These are phyloP conservation scores for Serranochromis macrocephalus DNA, from an alignment of 2,113 vertebrate genomes.

Conservation along the genomic window DNA sequence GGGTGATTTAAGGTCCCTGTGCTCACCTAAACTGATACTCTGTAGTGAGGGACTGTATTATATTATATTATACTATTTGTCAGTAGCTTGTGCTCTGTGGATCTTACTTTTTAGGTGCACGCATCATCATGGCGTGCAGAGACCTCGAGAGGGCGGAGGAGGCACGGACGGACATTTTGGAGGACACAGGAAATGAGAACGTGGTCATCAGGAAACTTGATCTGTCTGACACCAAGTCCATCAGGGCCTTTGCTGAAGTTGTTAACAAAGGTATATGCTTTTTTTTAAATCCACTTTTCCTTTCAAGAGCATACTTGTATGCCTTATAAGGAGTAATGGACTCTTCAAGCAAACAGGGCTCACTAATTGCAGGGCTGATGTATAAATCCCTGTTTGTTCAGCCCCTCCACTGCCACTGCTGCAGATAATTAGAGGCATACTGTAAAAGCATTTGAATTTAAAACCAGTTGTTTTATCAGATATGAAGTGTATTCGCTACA, in stretches of 20 bases:
- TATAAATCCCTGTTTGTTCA: background rate
- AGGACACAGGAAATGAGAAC: slow-evolving; percentile 69
- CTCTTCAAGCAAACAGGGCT: background rate
- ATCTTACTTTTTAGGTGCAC: slow-evolving; percentile 57
- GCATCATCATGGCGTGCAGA: slow-evolving; percentile 72
- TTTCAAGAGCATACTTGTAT: background rate
- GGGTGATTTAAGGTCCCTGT: background rate
- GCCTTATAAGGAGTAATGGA: background rate
- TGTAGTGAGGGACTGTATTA: background rate
- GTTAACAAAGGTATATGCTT: slow-evolving; percentile 59
- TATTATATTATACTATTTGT: too few species aligned
- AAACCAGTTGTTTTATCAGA: background rate
- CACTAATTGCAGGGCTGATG: background rate
- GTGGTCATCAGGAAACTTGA: slow-evolving; percentile 69
- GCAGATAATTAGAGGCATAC: background rate
- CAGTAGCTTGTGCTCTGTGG: background rate
- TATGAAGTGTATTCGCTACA: background rate
- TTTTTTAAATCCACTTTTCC: background rate
- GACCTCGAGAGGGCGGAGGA: slow-evolving; percentile 70
- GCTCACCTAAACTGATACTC: background rate
- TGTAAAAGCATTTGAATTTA: background rate
- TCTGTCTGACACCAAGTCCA: slow-evolving; percentile 71
- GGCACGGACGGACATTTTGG: slow-evolving; percentile 60
- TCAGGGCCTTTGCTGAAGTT: slow-evolving; percentile 66
- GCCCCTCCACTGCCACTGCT: background rate